These are phyloP conservation scores for Pangasius macronema DNA, from an alignment of 2,797 vertebrate genomes.

Conservation along the genomic window DNA sequence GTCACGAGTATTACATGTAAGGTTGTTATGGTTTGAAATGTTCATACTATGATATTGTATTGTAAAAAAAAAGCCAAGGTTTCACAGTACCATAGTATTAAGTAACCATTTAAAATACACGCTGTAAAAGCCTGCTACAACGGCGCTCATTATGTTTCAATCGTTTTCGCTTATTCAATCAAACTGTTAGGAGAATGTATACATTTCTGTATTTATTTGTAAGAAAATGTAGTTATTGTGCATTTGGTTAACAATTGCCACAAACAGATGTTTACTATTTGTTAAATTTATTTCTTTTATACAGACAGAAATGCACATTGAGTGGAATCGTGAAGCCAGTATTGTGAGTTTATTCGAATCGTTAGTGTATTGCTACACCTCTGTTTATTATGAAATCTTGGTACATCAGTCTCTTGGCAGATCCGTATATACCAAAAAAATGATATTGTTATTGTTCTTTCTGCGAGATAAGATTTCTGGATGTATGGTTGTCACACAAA, in stretches of 20 bases:
- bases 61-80: not conserved
- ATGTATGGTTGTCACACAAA: not conserved
- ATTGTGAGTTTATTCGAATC: not conserved
- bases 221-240: not conserved
- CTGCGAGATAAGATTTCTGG: not conserved
- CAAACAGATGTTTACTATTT: too few relatives aligned
- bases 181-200: not conserved
- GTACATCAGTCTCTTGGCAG: not conserved
- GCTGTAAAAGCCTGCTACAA: not conserved
- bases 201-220: not conserved
- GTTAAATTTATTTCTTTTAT: slow-evolving; percentile 4
- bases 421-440: not conserved
- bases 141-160: not conserved
- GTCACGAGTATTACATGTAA: not conserved
- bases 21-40: not conserved
- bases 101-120: not conserved
- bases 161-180: not conserved
- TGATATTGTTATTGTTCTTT: not conserved
- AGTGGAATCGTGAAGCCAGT: not conserved
- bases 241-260: not conserved
- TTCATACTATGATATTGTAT: not conserved
- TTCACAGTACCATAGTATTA: not conserved
- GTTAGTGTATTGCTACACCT: not conserved
- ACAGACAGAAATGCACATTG: not conserved
- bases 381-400: not conserved